These are phyloP conservation scores for Gisinianus flammeolus DNA, from an alignment of 2,888 invertebrate species.

Conservation along the genomic window DNA sequence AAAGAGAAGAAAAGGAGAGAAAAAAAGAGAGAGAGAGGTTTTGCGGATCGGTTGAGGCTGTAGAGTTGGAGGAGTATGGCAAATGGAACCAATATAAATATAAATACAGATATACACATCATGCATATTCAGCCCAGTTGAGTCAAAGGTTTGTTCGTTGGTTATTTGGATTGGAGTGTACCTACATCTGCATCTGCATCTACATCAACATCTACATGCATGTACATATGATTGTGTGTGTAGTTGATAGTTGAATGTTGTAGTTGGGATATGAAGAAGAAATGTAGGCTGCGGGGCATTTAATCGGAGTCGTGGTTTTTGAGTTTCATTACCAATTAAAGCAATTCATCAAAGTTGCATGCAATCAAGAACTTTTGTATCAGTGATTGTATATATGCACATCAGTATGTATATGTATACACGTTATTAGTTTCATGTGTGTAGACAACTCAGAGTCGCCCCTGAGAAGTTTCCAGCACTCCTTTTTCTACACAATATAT, in stretches of 20 bases:
- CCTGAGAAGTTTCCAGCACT: too few species aligned
- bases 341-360: conserved; percentile 38
- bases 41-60: too few species aligned
- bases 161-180: too few species aligned
- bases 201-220: too few species aligned
- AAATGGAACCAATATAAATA: neutral
- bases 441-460: too few species aligned
- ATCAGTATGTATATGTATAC: neutral
- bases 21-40: neutral
- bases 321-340: conserved; percentile 38
- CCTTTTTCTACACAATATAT: too few species aligned
- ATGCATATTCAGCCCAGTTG: too few species aligned
- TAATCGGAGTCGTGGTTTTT: conserved; percentile 33
- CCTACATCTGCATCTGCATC: too few species aligned
- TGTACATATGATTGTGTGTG: too few species aligned
- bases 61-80: neutral
- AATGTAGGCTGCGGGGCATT: conserved; percentile 33
- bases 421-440: neutral
- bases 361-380: conserved; percentile 39
- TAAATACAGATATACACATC: too few species aligned
- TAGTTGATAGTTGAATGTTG: neutral
- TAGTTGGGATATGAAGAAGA: neutral
- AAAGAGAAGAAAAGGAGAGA: neutral
- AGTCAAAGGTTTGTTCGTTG: too few species aligned
- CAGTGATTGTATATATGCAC: conserved; percentile 18